Conservation (phyloP, 1,140 invertebrate genomes). For the Drusus annulatus region DNA sequence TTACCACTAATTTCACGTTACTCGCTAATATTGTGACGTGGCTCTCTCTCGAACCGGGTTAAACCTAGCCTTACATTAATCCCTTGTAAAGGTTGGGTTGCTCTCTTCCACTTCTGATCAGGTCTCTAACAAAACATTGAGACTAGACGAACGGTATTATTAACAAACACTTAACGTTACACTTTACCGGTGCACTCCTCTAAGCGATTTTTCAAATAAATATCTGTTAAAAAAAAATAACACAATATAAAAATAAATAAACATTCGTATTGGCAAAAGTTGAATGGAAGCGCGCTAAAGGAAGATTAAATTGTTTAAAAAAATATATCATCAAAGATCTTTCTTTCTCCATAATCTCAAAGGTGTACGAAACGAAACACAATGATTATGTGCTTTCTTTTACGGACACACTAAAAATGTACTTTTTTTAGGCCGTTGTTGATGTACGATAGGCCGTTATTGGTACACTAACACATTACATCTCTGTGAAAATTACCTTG, state of each 20-base stretch:
- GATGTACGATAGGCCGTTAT: background rate
- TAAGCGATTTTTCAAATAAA: too few species aligned
- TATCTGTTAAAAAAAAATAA: background rate
- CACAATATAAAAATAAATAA: conserved; percentile 6
- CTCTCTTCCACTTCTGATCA: background rate
- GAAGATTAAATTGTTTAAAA: conserved; percentile 3
- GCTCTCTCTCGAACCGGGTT: conserved; percentile 2
- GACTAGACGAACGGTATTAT: conserved; percentile 6
- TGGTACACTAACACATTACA: background rate
- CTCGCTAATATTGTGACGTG: conserved; percentile 5
- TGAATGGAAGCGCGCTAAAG: conserved; percentile 18
- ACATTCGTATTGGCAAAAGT: background rate
- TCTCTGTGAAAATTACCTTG: background rate
- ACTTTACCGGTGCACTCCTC: background rate
- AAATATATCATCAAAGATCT: background rate
- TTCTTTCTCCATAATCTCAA: background rate
- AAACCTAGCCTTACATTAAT: conserved; percentile 30
- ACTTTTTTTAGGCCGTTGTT: background rate
- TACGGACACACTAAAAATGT: too few species aligned
- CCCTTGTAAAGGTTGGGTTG: conserved; percentile 34
- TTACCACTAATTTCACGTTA: background rate
- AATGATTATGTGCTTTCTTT: background rate
- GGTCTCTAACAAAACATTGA: background rate
- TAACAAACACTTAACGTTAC: background rate
- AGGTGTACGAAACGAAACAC: background rate